Evolutionary conservation across 2,797 vertebrate species (phyloP).

Genomic region (Premnoplex brunnescens): DNA sequence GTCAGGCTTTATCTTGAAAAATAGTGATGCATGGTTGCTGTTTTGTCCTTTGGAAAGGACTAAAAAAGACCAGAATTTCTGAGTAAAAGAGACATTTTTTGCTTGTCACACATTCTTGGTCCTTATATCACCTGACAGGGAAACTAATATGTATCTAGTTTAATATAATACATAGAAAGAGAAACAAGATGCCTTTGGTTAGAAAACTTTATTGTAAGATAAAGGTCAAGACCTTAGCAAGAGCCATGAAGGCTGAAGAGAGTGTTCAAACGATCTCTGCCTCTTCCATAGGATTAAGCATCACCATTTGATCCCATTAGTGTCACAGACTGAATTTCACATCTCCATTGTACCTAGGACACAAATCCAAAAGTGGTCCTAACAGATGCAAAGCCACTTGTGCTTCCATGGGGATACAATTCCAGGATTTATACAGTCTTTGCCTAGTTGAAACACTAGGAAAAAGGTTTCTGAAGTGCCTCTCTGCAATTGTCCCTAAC

Average conservation of each 20-base stretch:
- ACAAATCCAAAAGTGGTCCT: not conserved
- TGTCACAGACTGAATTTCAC: not conserved
- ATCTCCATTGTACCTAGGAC: not conserved
- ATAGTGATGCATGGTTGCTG: not conserved
- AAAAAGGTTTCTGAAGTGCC: not conserved
- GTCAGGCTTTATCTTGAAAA: not conserved
- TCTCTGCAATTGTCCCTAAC: not conserved
- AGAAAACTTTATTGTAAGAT: not conserved
- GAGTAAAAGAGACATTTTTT: not conserved
- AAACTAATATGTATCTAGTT: not conserved
- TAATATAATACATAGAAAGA: not conserved
- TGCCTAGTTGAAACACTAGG: not conserved
- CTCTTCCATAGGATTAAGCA: conserved; percentile 18
- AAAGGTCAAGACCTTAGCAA: conserved; percentile 23
- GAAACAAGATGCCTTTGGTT: conserved; percentile 21
- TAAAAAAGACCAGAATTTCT: not conserved
- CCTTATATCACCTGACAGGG: not conserved
- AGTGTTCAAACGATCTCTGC: not conserved
- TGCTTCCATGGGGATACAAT: not conserved
- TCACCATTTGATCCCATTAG: conserved; percentile 24
- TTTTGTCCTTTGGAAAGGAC: not conserved
- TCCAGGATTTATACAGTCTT: not conserved
- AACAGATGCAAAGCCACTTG: not conserved
- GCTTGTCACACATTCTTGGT: not conserved
- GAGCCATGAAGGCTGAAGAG: not conserved